Conservation (phyloP, 2,888 invertebrate species). For the Polydrusus pterygomalis region DNA sequence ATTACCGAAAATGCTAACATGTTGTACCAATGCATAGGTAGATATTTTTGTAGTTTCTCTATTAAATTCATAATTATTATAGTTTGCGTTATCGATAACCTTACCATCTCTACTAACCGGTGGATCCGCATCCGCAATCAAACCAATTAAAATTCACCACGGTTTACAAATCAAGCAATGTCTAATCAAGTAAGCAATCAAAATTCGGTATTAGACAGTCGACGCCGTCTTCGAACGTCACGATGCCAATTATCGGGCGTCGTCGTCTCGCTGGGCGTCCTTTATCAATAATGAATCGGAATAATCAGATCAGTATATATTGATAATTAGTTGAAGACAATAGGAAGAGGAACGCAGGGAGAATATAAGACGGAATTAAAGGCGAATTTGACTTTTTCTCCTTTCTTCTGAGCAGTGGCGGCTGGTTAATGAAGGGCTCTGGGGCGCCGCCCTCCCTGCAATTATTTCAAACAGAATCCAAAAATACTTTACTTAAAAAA, state of each 20-base stretch:
- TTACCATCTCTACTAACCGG: not conserved
- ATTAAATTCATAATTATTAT: too few species aligned
- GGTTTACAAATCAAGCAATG: constrained; percentile 37
- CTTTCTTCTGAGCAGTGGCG: too few species aligned
- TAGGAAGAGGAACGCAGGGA: not conserved
- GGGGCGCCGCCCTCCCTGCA: too few species aligned
- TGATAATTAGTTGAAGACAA: constrained; percentile 40
- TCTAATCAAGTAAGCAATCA: constrained; percentile 44
- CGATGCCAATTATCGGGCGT: constrained; percentile 45
- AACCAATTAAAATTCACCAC: constrained; percentile 39
- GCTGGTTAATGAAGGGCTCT: too few species aligned
- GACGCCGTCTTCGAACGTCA: constrained; percentile 40
- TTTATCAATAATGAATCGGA: constrained; percentile 48
- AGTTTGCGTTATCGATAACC: not conserved
- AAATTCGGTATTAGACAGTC: constrained; percentile 33
- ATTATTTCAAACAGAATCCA: too few species aligned
- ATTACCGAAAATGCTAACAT: too few species aligned
- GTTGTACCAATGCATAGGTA: too few species aligned
- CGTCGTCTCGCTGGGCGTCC: constrained; percentile 32
- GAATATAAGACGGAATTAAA: too few species aligned
- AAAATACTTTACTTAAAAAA: too few species aligned
- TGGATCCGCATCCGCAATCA: constrained; percentile 7
- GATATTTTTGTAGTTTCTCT: too few species aligned
- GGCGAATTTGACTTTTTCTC: too few species aligned
- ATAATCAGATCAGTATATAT: constrained; percentile 48